Conservation (phyloP, 2,888 invertebrate genomes). For the Caenorhabditis wallacei region DNA sequence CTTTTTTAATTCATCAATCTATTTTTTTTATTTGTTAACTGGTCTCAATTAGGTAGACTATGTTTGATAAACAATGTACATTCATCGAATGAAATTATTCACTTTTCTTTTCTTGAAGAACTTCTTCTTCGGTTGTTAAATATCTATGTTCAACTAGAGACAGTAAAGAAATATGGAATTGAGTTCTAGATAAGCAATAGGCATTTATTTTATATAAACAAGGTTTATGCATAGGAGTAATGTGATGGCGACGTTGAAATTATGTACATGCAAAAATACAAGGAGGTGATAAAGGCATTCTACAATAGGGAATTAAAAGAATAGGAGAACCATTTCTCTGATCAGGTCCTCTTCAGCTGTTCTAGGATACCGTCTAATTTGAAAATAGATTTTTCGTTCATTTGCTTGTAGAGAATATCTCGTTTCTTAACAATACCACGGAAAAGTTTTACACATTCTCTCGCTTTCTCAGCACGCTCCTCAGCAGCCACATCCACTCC, state of each 20-base stretch:
- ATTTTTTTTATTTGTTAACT: conserved; percentile 29
- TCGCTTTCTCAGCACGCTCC: conserved; percentile 16
- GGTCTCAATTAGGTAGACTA: conserved; percentile 54
- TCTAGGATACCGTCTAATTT: conserved; percentile 12
- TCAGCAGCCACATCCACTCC: conserved; percentile 22
- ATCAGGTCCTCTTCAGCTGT: not conserved
- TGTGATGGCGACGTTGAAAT: too few species aligned
- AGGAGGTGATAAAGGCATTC: too few species aligned
- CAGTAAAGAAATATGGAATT: too few species aligned
- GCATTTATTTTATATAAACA: too few species aligned
- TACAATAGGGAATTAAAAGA: too few species aligned
- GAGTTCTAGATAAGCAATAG: too few species aligned
- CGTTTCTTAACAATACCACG: conserved; percentile 7
- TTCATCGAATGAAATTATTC: conserved; percentile 43
- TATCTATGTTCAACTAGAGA: too few species aligned
- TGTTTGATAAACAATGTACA: conserved; percentile 46
- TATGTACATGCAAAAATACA: too few species aligned
- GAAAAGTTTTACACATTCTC: not conserved
- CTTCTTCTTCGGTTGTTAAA: not conserved
- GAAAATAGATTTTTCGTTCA: conserved; percentile 11
- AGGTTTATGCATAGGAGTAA: too few species aligned
- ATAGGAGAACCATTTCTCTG: too few species aligned
- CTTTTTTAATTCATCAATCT: not conserved
- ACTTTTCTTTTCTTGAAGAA: not conserved
- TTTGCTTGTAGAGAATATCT: conserved; percentile 5